Evolutionary conservation across 2,797 vertebrate genomes (phyloP).

Genomic region (Paramormyrops hopkinsi): DNA sequence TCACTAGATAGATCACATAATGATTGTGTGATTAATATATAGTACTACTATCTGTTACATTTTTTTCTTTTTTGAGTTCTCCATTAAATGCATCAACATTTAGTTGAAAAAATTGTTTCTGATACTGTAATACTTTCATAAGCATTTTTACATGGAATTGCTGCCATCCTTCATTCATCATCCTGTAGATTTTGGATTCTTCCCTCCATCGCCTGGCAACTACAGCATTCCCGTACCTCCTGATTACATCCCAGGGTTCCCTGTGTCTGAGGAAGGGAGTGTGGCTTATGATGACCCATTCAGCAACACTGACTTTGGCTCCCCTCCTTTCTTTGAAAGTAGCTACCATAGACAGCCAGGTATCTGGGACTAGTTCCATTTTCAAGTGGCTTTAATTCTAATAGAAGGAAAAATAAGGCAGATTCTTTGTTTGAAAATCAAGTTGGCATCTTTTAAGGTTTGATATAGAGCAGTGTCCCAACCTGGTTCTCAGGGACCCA

Average conservation of each 20-base stretch:
- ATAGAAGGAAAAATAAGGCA: not conserved
- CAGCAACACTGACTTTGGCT: conserved; percentile 30
- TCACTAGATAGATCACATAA: not conserved
- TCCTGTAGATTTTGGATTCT: conserved; percentile 25
- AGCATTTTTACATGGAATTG: not conserved
- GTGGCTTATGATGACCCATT: conserved; percentile 19
- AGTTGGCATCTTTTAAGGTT: not conserved
- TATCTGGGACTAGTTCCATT: conserved; percentile 19
- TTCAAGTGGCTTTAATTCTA: not conserved
- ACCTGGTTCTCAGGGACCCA: not conserved
- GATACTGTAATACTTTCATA: not conserved
- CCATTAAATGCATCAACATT: not conserved
- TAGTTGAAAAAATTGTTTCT: not conserved
- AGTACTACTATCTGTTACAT: not conserved
- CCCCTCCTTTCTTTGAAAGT: conserved; percentile 41
- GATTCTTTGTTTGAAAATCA: not conserved
- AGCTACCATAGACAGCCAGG: conserved; percentile 15
- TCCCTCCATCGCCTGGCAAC: conserved; percentile 24
- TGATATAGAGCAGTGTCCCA: not conserved
- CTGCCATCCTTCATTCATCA: not conserved
- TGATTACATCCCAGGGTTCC: conserved; percentile 31
- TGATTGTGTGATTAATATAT: not conserved
- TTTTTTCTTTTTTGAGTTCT: not conserved
- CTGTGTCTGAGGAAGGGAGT: conserved; percentile 21
- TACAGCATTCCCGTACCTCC: conserved; percentile 29